phyloP scores from a whole-genome alignment of 2,113 vertebrate species.

The Ptychochromis oligacanthus region DNA sequence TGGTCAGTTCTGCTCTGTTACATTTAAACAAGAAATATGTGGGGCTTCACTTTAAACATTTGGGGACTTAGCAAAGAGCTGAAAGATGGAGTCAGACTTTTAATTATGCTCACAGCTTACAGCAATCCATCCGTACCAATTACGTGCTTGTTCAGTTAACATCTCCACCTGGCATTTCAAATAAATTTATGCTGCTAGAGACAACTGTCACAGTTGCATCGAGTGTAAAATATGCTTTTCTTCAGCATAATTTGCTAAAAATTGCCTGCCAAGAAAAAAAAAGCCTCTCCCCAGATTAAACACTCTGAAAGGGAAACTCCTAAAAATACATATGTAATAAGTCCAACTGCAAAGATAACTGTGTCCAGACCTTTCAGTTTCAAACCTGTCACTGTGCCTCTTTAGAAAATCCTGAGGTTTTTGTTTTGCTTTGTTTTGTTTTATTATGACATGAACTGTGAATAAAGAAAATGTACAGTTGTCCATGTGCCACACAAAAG shows the following conservation, averaged over 20 bases:
- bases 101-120: not conserved
- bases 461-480: not conserved
- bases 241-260: not conserved
- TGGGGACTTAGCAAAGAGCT: not conserved
- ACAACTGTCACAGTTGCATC: not conserved
- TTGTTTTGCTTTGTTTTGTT: too few relatives aligned
- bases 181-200: not conserved
- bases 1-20: too few relatives aligned
- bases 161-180: not conserved
- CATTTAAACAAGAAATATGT: not conserved
- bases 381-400: too few relatives aligned
- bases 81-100: not conserved
- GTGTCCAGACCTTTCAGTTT: too few relatives aligned
- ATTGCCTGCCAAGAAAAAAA: too few relatives aligned
- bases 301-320: too few relatives aligned
- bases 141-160: not conserved
- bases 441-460: not conserved
- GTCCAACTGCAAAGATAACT: too few relatives aligned
- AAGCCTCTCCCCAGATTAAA: too few relatives aligned
- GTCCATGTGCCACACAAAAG: not conserved
- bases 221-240: rapidly evolving
- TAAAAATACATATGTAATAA: too few relatives aligned
- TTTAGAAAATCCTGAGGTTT: too few relatives aligned
- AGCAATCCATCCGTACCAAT: not conserved
- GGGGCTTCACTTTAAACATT: not conserved